Percentiles rank a stretch among this genome's conserved stretches.
Evolutionary conservation across 2,888 invertebrate genomes (phyloP).

Genomic region (Drymonia ruficornis): DNA sequence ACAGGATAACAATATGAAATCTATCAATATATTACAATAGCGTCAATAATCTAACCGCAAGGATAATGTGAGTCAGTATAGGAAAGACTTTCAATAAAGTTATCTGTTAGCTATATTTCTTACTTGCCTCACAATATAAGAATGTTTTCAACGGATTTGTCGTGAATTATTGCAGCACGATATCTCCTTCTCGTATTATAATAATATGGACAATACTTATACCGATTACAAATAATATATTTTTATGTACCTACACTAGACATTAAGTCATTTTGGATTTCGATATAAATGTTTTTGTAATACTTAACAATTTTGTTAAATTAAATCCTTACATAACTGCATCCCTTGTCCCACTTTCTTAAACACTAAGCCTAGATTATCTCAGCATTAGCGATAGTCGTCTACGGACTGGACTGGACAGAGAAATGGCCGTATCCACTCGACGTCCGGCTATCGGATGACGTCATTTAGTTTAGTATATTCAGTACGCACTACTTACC

Average conservation of each 20-base stretch:
- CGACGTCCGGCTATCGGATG: background rate
- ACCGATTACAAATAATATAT: too few relatives aligned
- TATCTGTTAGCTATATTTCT: background rate
- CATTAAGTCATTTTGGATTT: too few relatives aligned
- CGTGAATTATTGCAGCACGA: background rate
- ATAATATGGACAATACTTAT: too few relatives aligned
- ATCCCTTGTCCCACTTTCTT: background rate
- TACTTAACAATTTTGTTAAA: too few relatives aligned
- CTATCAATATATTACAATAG: too few relatives aligned
- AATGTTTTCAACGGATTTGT: background rate
- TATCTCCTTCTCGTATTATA: too few relatives aligned
- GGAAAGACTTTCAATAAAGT: background rate
- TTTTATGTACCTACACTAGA: too few relatives aligned
- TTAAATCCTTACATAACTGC: background rate
- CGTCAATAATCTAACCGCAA: too few relatives aligned
- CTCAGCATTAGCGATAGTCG: background rate
- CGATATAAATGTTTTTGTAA: too few relatives aligned
- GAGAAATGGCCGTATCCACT: background rate
- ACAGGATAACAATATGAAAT: too few relatives aligned
- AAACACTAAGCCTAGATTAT: constrained; percentile 2
- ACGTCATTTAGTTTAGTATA: background rate
- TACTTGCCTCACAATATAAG: background rate
- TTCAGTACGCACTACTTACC: constrained; percentile 3
- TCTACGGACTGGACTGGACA: background rate
- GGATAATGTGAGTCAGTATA: background rate